These are phyloP conservation scores for Gerosis bhagava DNA, from an alignment of 2,888 invertebrate species.

Conservation along the genomic window DNA sequence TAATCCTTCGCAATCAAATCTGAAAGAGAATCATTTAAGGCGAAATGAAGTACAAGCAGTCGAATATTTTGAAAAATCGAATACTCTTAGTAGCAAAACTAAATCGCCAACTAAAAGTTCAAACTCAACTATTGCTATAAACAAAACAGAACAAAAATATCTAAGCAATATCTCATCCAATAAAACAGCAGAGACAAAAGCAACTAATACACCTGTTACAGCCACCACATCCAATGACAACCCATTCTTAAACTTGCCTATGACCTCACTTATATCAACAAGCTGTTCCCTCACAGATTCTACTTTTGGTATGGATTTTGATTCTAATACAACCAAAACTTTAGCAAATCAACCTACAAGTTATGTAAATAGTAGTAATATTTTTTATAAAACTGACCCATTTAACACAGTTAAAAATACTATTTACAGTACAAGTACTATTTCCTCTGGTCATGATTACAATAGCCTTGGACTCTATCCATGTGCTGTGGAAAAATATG, in stretches of 20 bases:
- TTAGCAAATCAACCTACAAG: constrained; percentile 52
- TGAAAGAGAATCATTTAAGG: constrained; percentile 39
- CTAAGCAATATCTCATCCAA: constrained; percentile 34
- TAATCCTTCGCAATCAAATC: constrained; percentile 40
- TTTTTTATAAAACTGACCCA: constrained; percentile 72
- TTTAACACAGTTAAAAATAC: constrained; percentile 64
- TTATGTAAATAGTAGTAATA: constrained; percentile 55
- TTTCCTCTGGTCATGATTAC: constrained; percentile 70
- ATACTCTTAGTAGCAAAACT: constrained; percentile 38
- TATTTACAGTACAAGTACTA: constrained; percentile 73
- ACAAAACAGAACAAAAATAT: constrained; percentile 55
- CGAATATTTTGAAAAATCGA: constrained; percentile 53
- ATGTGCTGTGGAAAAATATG: constrained; percentile 74
- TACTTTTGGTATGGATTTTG: constrained; percentile 65
- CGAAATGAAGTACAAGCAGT: constrained; percentile 45
- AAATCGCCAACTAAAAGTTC: constrained; percentile 43
- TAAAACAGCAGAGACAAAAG: constrained; percentile 49
- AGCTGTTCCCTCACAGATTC: constrained; percentile 56
- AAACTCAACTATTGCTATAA: constrained; percentile 38
- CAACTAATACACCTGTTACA: constrained; percentile 33
- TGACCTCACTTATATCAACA: constrained; percentile 62
- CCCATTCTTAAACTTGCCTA: constrained; percentile 66
- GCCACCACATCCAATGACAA: constrained; percentile 56
- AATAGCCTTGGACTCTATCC: constrained; percentile 71
- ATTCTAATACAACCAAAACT: constrained; percentile 63